Evolutionary conservation across 2,888 invertebrate species (phyloP), one percentile per base, ranked within the genome.

Genomic region (Nomada fucata): DNA sequence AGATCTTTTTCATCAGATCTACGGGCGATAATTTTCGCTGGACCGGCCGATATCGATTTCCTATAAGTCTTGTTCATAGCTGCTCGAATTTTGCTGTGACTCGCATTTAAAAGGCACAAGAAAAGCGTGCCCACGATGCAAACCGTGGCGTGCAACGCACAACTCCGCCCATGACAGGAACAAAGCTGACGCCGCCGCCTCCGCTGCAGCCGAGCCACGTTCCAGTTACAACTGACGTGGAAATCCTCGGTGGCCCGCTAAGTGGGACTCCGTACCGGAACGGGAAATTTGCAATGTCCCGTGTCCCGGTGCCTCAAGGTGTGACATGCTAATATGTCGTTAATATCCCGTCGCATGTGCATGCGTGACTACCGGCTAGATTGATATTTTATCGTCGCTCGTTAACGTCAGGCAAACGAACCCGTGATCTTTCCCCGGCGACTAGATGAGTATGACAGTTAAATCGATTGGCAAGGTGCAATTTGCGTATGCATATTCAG

Each of bases 251-350:
- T 82, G 88, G 79, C 75, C 84, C 86, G 86, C 84, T 89, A 86
- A 89, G 82, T 88, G 89, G 87, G 82, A 85, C 86, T 80, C 79
- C 64, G 69, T 63, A 80, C 79, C 84, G 86, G 87, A 89, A 89
- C 83, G 83, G 88, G 89, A 89, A 89, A 89, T 89, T 88, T 84
- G 88, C 86, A 87, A 88, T 87, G 88, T 88, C 86, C 86, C 86
- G 82, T 85, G 86, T 75, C 52, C 67, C 57, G 44, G 23, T 57
- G 52, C 47, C 61, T 53, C 72, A 61, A 83, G 75, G 68, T 71
- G 64, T 50, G 77, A 78, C 70, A 47, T 65, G 81, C 68, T 69
- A 78, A 78, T 76, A 71, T 23, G 74, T 75, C 79, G 76, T 65
- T 79, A 74, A 78, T 78, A 73, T 69, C 69, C 67, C 73, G 60